These are phyloP conservation scores for Ditula angustiorana DNA, from an alignment of 2,888 invertebrate genomes.

Conservation along the genomic window DNA sequence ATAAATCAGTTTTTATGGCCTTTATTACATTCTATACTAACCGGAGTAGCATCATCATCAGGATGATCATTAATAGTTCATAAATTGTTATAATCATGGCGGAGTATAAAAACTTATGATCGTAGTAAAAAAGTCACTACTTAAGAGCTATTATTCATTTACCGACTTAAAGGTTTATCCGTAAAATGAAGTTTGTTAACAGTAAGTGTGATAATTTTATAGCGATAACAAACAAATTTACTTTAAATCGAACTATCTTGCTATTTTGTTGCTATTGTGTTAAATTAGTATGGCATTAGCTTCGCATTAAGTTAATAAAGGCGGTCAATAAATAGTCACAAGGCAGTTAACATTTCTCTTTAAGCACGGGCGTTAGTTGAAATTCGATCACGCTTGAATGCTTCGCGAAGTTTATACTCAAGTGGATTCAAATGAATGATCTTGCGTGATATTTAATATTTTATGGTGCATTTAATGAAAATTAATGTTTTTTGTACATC, in stretches of 20 bases:
- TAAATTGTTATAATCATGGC: conserved; percentile 44
- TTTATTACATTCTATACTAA: conserved; percentile 9
- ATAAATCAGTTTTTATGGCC: conserved; percentile 21
- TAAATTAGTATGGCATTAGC: conserved; percentile 27
- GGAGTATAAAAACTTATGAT: conserved; percentile 12
- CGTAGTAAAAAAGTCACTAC: not conserved
- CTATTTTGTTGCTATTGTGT: conserved; percentile 11
- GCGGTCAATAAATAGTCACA: conserved; percentile 55
- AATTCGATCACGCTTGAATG: conserved; percentile 67
- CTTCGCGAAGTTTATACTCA: conserved; percentile 52
- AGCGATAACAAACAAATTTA: not conserved
- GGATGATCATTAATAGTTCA: conserved; percentile 43
- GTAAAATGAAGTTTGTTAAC: too few relatives aligned
- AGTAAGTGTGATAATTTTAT: too few relatives aligned
- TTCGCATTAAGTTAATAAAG: conserved; percentile 38
- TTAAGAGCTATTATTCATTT: too few relatives aligned
- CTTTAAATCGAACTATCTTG: not conserved
- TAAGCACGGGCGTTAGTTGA: conserved; percentile 64
- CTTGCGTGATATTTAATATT: conserved; percentile 70
- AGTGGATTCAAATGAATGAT: conserved; percentile 57
- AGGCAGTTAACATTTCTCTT: conserved; percentile 59
- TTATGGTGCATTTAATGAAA: conserved; percentile 38
- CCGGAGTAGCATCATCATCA: not conserved
- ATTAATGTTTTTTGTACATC: too few relatives aligned
- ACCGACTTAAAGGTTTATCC: too few relatives aligned